Conservation (phyloP, 2,797 vertebrate species). For the Coregonus sp. region DNA sequence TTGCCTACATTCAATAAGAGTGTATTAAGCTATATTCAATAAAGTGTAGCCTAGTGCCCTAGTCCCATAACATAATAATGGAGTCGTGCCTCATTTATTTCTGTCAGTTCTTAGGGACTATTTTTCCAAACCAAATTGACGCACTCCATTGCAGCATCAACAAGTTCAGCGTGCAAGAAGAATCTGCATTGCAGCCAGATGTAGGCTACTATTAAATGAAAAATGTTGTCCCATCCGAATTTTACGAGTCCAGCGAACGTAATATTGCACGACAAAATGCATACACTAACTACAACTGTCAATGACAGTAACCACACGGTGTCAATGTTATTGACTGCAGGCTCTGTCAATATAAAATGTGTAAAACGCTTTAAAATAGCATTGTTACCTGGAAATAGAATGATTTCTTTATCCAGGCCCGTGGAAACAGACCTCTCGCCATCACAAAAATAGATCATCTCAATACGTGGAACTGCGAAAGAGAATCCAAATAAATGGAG, state of each 20-base stretch:
- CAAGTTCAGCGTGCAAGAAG: too few species aligned
- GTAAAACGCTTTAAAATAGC: neutral
- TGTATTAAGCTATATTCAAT: neutral
- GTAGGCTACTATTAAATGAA: neutral
- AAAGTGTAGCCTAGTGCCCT: too few species aligned
- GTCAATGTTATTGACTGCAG: neutral
- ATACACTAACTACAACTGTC: neutral
- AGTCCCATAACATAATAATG: too few species aligned
- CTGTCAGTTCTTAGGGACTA: neutral
- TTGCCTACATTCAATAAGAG: neutral
- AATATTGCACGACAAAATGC: neutral
- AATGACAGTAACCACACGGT: neutral
- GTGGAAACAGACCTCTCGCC: constrained; percentile 88
- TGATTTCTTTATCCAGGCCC: constrained; percentile 88
- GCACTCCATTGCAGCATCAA: neutral
- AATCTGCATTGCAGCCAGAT: too few species aligned
- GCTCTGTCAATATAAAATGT: neutral
- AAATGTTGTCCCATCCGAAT: neutral
- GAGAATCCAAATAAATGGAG: constrained; percentile 37
- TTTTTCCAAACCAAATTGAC: neutral
- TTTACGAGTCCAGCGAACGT: neutral
- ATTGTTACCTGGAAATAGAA: constrained; percentile 84
- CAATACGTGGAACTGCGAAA: constrained; percentile 75
- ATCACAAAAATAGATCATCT: constrained; percentile 86
- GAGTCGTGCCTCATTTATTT: too few species aligned